Evolutionary conservation across 2,113 vertebrate genomes (phyloP), one percentile per base, ranked within the genome.

Genomic region (Corvus cornix): DNA sequence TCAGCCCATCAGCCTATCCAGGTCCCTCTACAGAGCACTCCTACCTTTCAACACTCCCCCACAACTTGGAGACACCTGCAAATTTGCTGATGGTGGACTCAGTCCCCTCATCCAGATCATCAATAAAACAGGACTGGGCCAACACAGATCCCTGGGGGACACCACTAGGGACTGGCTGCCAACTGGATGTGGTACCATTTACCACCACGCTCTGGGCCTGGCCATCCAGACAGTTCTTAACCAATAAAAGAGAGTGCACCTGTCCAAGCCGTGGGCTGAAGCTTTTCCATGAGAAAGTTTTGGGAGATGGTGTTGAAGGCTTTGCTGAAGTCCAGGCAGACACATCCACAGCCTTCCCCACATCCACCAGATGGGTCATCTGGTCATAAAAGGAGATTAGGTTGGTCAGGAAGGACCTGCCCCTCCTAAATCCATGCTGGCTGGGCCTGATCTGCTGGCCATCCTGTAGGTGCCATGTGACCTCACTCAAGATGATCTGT

Each of bases 191-290:
- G 24, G 16, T 26, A 43, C 13, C 15, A 7, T 16, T 43, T 62
- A 12, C 17, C 4, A 21, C 13, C 30, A 31, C 10, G 9, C 30
- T 49, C 16, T 13, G 3, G 30, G 60, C 20, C 13, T 0, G 2
- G 8, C 35, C 72, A 35, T 22, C 13, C 44, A 51, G 17, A 7
- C 21, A 35, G 17, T 13, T 51, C 35, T 3, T 15, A n/a, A 10
- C 28, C 1, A 30, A 84, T 10, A 5, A 7, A 5, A 21, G 28
- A 39, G 22, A 33, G 18, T 13, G 11, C 6, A 8, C 8, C n/a
- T 12, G 2, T 39, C n/a, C 19, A n/a, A 28, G 28, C 51, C 0
- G 0, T 5, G 30, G 24, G n/a, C 15, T 56, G 27, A 27, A n/a
- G 28, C 10, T 28, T 56, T 10, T 66, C 41, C 23, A 8, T 20